Evolutionary conservation across 2,888 invertebrate genomes (phyloP).

Genomic region (Conus canariensis): DNA sequence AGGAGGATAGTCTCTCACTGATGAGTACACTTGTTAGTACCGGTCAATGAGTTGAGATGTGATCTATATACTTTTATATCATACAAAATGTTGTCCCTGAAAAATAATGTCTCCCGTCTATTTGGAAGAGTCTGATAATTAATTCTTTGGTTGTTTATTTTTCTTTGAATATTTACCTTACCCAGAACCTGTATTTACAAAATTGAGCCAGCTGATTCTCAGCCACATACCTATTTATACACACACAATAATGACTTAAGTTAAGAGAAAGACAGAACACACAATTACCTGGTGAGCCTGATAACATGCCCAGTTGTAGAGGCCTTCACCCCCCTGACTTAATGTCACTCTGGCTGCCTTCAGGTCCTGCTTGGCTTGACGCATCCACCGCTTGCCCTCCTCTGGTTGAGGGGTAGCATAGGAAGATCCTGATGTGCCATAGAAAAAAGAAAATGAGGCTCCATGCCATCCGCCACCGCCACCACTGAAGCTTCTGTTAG

Average conservation of each 20-base stretch:
- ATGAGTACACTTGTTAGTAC: too few relatives aligned
- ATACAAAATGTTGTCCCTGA: too few relatives aligned
- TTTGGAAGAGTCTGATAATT: too few relatives aligned
- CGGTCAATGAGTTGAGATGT: too few relatives aligned
- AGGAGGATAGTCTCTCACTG: too few relatives aligned
- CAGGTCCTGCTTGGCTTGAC: conserved; percentile 35
- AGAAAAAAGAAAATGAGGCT: neutral
- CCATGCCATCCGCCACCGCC: neutral
- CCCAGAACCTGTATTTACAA: too few relatives aligned
- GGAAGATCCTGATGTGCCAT: neutral
- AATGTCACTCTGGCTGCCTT: conserved; percentile 15
- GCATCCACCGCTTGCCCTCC: conserved; percentile 38
- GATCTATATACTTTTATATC: too few relatives aligned
- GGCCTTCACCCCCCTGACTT: neutral
- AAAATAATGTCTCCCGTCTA: too few relatives aligned
- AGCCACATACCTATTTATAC: too few relatives aligned
- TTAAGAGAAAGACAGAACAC: neutral
- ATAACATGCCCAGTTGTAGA: conserved; percentile 42
- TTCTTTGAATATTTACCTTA: too few relatives aligned
- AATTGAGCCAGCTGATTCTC: too few relatives aligned
- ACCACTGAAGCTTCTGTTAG: neutral
- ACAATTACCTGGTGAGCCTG: conserved; percentile 37
- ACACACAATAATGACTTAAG: neutral
- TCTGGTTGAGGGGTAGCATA: conserved; percentile 23
- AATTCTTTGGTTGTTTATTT: too few relatives aligned